These are phyloP conservation scores for Cetonia aurata DNA, from an alignment of 2,888 invertebrate species.

Conservation along the genomic window DNA sequence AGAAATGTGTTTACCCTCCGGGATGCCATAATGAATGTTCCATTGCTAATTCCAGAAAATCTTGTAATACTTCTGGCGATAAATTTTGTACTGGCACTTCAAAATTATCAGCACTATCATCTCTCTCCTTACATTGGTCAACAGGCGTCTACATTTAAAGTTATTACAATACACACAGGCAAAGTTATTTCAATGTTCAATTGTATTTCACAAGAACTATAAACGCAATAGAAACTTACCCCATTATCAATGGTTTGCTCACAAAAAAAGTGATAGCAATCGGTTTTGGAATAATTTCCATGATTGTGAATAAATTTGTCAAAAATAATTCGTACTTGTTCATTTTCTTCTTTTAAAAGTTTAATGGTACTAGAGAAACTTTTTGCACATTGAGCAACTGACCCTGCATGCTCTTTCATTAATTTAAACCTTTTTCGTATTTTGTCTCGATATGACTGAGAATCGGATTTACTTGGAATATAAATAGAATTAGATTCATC, in stretches of 20 bases:
- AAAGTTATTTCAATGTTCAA: not conserved
- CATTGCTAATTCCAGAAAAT: conserved; percentile 51
- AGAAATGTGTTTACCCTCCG: conserved; percentile 51
- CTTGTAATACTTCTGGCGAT: conserved; percentile 49
- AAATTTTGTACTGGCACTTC: conserved; percentile 15
- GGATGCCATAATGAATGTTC: conserved; percentile 52
- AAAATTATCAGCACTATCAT: conserved; percentile 40
- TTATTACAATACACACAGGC: not conserved
- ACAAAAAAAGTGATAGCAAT: conserved; percentile 50
- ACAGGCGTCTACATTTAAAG: not conserved
- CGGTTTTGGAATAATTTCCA: conserved; percentile 37
- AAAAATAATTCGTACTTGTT: conserved; percentile 49
- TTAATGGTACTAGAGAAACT: conserved; percentile 52
- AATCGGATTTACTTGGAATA: conserved; percentile 56
- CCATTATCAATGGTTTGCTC: conserved; percentile 34
- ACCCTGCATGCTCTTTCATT: conserved; percentile 62
- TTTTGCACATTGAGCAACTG: conserved; percentile 50
- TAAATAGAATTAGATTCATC: conserved; percentile 46
- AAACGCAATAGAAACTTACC: not conserved
- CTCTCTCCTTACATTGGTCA: not conserved
- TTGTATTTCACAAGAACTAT: not conserved
- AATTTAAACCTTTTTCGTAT: conserved; percentile 62
- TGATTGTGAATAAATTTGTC: conserved; percentile 1
- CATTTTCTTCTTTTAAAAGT: conserved; percentile 56
- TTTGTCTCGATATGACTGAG: conserved; percentile 63